A percentile compares a stretch with the other conserved stretches of the same genome.
These are phyloP conservation scores for Drosophila malerkotliana DNA, from an alignment of 1,140 invertebrate species.

Conservation along the genomic window DNA sequence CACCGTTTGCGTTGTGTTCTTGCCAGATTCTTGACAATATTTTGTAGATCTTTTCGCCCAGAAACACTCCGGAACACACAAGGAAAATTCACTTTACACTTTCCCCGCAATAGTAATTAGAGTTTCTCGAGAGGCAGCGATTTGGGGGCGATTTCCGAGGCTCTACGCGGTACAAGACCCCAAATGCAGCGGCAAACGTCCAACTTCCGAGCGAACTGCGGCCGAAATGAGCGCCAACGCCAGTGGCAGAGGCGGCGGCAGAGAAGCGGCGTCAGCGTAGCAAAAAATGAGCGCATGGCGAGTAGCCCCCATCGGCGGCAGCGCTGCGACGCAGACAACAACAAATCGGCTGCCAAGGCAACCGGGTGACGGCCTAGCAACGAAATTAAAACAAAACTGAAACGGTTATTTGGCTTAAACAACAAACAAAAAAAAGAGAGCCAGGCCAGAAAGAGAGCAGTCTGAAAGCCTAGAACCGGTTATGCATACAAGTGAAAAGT, in stretches of 20 bases:
- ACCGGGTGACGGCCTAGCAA: conserved; percentile 46
- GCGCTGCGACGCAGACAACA: conserved; percentile 48
- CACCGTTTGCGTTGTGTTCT: conserved; percentile 31
- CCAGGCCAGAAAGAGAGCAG: conserved; percentile 20
- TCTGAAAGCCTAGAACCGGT: conserved; percentile 11
- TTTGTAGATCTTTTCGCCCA: background rate
- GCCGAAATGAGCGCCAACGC: conserved; percentile 51
- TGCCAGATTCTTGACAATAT: background rate
- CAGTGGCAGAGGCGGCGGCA: conserved; percentile 7
- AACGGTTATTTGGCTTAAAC: conserved; percentile 3
- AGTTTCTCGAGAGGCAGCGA: conserved; percentile 23
- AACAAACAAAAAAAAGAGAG: conserved; percentile 5
- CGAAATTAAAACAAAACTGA: conserved; percentile 12
- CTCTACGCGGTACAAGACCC: conserved; percentile 30
- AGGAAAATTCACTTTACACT: conserved; percentile 5
- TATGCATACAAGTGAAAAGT: background rate
- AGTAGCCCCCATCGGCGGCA: conserved; percentile 34
- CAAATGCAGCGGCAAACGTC: conserved; percentile 49
- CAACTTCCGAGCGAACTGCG: conserved; percentile 60
- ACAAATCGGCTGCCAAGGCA: conserved; percentile 53
- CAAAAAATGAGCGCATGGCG: conserved; percentile 28
- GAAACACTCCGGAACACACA: background rate
- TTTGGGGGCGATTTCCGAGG: conserved; percentile 20
- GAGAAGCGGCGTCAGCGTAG: conserved; percentile 21
- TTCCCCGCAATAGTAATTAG: conserved; percentile 20